Evolutionary conservation across 2,797 vertebrate species (phyloP).

Genomic region (Hoplostethus atlanticus): DNA sequence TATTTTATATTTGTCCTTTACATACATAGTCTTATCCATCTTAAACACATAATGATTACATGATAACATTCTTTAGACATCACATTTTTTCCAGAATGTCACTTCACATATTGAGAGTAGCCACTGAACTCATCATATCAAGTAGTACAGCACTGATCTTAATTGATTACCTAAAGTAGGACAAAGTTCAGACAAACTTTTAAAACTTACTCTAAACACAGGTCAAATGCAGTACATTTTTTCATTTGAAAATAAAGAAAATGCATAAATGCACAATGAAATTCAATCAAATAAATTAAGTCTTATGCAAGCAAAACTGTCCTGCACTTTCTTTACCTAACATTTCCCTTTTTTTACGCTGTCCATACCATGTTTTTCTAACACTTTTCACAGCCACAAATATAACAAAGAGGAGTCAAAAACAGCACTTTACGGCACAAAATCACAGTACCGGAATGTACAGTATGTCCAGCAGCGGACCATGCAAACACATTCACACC

Average conservation of each 20-base stretch:
- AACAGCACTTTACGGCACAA: slow-evolving; percentile 83
- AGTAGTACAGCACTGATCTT: too few species aligned
- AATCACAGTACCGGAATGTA: slow-evolving; percentile 81
- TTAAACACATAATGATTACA: slow-evolving; percentile 66
- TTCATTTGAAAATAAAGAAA: slow-evolving; percentile 57
- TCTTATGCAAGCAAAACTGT: slow-evolving; percentile 49
- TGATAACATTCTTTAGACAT: slow-evolving; percentile 74
- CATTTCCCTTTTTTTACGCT: slow-evolving; percentile 53
- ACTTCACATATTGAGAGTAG: slow-evolving; percentile 62
- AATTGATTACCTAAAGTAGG: slow-evolving; percentile 49
- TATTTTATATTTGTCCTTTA: slow-evolving; percentile 60
- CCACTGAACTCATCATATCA: slow-evolving; percentile 55
- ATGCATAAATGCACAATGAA: slow-evolving; percentile 59
- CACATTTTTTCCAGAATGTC: slow-evolving; percentile 47
- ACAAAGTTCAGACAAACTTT: slow-evolving; percentile 59
- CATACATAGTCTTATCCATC: slow-evolving; percentile 65
- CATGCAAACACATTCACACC: slow-evolving; percentile 64
- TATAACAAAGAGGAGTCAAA: slow-evolving; percentile 76
- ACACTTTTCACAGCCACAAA: slow-evolving; percentile 73
- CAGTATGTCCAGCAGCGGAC: slow-evolving; percentile 72
- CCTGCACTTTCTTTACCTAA: slow-evolving; percentile 60
- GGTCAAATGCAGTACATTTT: slow-evolving; percentile 41
- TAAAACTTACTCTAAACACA: slow-evolving; percentile 58
- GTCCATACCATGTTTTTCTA: slow-evolving; percentile 63
- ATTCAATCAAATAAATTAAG: slow-evolving; percentile 59